A percentile compares a stretch with the other conserved stretches of the same genome.
Conservation (phyloP, 2,797 vertebrate genomes). For the Orestias chungarensis region DNA sequence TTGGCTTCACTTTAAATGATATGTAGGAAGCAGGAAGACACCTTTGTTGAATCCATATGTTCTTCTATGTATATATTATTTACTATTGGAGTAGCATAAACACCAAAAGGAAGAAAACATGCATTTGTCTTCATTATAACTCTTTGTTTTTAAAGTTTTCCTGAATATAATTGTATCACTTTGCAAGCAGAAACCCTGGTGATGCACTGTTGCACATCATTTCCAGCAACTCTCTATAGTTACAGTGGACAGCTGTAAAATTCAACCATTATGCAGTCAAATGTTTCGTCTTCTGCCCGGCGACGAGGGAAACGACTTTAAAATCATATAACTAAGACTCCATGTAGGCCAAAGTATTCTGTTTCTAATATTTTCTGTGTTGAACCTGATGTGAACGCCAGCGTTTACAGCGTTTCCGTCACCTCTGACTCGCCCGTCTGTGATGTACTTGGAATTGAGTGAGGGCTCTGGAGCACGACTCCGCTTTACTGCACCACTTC, state of each 20-base stretch:
- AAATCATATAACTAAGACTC: background rate
- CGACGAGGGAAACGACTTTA: background rate
- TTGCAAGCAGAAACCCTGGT: background rate
- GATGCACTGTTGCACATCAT: background rate
- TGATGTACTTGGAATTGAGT: slow-evolving; percentile 78
- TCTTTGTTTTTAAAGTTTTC: background rate
- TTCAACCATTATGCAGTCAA: background rate
- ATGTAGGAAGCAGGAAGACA: background rate
- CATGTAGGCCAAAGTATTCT: background rate
- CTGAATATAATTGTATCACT: background rate
- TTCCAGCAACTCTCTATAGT: background rate
- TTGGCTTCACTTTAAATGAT: background rate
- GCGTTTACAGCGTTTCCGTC: slow-evolving; percentile 20
- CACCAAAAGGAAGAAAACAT: background rate
- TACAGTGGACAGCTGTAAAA: background rate
- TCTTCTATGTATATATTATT: background rate
- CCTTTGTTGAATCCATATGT: background rate
- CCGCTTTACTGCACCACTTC: slow-evolving; percentile 80
- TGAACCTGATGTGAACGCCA: background rate
- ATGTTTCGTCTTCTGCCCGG: background rate
- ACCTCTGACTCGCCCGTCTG: slow-evolving; percentile 42
- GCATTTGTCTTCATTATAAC: background rate
- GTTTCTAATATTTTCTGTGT: background rate
- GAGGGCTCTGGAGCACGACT: slow-evolving; percentile 73
- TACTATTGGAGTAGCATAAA: background rate